These are phyloP conservation scores for Aradus depressus DNA, from an alignment of 2,888 invertebrate species.

Conservation along the genomic window DNA sequence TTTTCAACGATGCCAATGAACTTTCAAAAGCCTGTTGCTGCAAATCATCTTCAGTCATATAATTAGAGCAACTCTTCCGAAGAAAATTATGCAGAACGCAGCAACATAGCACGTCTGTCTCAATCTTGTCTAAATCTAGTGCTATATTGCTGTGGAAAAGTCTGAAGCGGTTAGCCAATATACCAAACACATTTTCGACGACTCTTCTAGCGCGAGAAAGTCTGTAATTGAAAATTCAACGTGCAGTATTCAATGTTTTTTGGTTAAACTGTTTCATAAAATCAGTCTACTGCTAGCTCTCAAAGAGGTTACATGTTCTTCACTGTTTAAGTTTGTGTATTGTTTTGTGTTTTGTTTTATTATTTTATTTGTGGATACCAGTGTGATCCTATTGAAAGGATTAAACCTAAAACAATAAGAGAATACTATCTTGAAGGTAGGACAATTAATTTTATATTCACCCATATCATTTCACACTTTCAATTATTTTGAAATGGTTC, in stretches of 20 bases:
- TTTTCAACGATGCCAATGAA: slow-evolving; percentile 5
- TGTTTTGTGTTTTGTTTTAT: too few relatives aligned
- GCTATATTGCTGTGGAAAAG: slow-evolving; percentile 13
- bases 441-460: too few relatives aligned
- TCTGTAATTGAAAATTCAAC: slow-evolving; percentile 18
- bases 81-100: slow-evolving; percentile 20
- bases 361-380: too few relatives aligned
- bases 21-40: slow-evolving; percentile 6
- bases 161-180: slow-evolving; percentile 7
- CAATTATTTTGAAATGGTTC: too few relatives aligned
- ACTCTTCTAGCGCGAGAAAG: slow-evolving; percentile 18
- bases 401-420: too few relatives aligned
- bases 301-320: too few relatives aligned
- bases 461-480: too few relatives aligned
- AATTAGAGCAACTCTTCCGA: slow-evolving; percentile 9
- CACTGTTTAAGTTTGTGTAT: too few relatives aligned
- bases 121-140: slow-evolving; percentile 15
- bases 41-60: slow-evolving; percentile 6
- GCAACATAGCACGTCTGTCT: slow-evolving; percentile 14
- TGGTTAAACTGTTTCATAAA: slow-evolving; percentile 19
- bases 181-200: slow-evolving; percentile 17
- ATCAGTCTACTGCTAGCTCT: too few relatives aligned
- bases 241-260: slow-evolving; percentile 3
- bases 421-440: too few relatives aligned
- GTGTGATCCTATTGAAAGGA: too few relatives aligned